Percentiles rank a stretch among this genome's conserved stretches.
These are phyloP conservation scores for Cheirogaleus major DNA, from an alignment of 2,797 vertebrate species.

Conservation along the genomic window DNA sequence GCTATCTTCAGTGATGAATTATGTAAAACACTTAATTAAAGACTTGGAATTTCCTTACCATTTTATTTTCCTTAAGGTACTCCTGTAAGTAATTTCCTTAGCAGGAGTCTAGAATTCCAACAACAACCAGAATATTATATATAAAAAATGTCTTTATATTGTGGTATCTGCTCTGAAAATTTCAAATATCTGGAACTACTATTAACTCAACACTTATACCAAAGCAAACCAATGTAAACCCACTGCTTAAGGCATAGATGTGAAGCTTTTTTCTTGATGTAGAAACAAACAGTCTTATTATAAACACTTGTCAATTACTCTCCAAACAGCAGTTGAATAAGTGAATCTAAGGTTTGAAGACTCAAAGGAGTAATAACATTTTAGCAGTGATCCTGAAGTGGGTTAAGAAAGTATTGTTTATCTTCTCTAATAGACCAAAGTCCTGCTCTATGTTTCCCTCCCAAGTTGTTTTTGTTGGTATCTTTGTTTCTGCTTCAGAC, in stretches of 20 bases:
- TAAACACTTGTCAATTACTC: not conserved
- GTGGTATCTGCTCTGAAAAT: not conserved
- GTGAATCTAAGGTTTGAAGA: not conserved
- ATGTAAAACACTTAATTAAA: not conserved
- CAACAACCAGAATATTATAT: not conserved
- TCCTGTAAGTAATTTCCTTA: slow-evolving; percentile 7
- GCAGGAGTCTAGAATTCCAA: not conserved
- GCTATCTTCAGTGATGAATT: not conserved
- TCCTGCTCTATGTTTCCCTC: not conserved
- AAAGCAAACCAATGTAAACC: not conserved
- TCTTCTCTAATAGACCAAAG: not conserved
- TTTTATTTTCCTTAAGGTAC: slow-evolving; percentile 32
- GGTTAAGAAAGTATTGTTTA: not conserved
- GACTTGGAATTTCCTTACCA: not conserved
- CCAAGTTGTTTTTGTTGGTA: not conserved
- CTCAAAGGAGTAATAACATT: not conserved
- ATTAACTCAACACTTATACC: not conserved
- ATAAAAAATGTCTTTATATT: not conserved
- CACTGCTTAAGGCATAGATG: not conserved
- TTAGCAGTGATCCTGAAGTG: not conserved
- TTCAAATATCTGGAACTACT: not conserved
- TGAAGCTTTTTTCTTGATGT: not conserved
- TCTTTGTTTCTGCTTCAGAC: not conserved
- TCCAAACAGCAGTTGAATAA: not conserved
- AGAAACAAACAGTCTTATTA: not conserved